A percentile compares a stretch with the other conserved stretches of the same genome.
phyloP scores from a whole-genome alignment of 1,140 invertebrate species.

The Capitella teleta region DNA sequence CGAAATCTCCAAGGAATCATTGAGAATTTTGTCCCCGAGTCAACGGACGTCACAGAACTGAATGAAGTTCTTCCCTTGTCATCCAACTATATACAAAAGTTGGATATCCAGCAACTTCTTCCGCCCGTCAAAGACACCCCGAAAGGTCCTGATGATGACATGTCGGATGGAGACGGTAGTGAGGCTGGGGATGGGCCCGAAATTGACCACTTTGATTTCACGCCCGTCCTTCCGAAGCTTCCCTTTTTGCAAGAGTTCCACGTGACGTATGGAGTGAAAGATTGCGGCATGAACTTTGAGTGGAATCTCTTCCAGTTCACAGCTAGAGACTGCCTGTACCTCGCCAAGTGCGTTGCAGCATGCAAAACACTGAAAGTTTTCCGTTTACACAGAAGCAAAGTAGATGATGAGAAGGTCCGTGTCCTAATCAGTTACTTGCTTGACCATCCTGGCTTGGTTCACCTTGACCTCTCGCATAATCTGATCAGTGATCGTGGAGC shows the following conservation, averaged over 20 bases:
- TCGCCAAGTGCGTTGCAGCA: constrained; percentile 36
- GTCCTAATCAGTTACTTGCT: constrained; percentile 39
- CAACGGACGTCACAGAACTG: constrained; percentile 31
- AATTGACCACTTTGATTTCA: constrained; percentile 42
- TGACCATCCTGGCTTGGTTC: constrained; percentile 32
- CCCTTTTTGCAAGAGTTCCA: constrained; percentile 34
- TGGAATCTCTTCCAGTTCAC: constrained; percentile 44
- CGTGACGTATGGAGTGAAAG: constrained; percentile 36
- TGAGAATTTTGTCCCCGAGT: constrained; percentile 41
- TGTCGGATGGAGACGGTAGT: constrained; percentile 3
- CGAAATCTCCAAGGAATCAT: constrained; percentile 39
- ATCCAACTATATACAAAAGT: constrained; percentile 31
- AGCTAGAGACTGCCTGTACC: constrained; percentile 35
- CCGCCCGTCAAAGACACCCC: constrained; percentile 36
- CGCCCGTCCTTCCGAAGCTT: constrained; percentile 27
- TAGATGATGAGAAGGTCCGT: constrained; percentile 23
- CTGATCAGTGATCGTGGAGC: constrained; percentile 38
- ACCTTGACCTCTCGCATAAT: constrained; percentile 41
- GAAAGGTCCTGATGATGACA: constrained; percentile 14
- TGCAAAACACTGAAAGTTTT: constrained; percentile 33
- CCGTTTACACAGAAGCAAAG: constrained; percentile 23
- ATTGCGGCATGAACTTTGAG: constrained; percentile 45
- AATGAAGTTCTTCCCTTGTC: constrained; percentile 32
- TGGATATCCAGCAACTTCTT: constrained; percentile 39
- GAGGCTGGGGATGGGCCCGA: constrained; percentile 32